These are phyloP conservation scores for Synchiropus splendidus DNA, from an alignment of 2,113 vertebrate genomes.

Conservation along the genomic window DNA sequence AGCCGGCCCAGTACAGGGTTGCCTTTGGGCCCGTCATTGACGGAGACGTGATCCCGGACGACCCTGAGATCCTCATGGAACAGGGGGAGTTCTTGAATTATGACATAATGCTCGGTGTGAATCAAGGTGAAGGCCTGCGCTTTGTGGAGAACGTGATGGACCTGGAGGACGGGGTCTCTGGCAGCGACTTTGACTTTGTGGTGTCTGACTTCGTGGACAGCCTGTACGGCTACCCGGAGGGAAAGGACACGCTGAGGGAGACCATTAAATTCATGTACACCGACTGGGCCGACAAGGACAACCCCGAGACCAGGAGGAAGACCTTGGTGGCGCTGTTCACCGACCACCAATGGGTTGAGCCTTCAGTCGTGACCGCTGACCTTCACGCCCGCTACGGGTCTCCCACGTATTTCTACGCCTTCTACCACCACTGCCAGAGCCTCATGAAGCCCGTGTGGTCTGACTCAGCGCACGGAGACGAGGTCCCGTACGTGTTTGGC, in stretches of 20 bases:
- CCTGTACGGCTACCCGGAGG: slow-evolving; percentile 93
- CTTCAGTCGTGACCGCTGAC: slow-evolving; percentile 91
- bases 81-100: slow-evolving; percentile 99
- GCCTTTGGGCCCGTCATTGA: slow-evolving; percentile 97
- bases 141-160: slow-evolving; percentile 96
- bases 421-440: slow-evolving; percentile 99
- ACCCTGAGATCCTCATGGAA: slow-evolving; percentile 98
- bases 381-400: slow-evolving; percentile 94
- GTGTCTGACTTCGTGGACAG: slow-evolving; percentile 98
- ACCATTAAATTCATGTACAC: slow-evolving; percentile 99
- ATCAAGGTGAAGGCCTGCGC: slow-evolving; percentile 94
- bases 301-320: slow-evolving; percentile 92
- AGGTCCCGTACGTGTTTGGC: slow-evolving; percentile 96
- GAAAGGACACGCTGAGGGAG: slow-evolving; percentile 92
- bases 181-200: slow-evolving; percentile 93
- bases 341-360: slow-evolving; percentile 98
- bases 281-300: slow-evolving; percentile 96
- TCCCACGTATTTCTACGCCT: slow-evolving; percentile 96
- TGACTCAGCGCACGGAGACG: slow-evolving; percentile 91
- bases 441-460: slow-evolving; percentile 98
- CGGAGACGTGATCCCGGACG: slow-evolving; percentile 93
- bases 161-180: slow-evolving; percentile 89
- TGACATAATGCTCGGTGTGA: slow-evolving; percentile 97
- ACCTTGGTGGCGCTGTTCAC: slow-evolving; percentile 96
- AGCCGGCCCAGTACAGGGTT: slow-evolving; percentile 90